These are phyloP conservation scores for Leptobrachium leishanense DNA, from an alignment of 2,113 vertebrate genomes.

Conservation along the genomic window DNA sequence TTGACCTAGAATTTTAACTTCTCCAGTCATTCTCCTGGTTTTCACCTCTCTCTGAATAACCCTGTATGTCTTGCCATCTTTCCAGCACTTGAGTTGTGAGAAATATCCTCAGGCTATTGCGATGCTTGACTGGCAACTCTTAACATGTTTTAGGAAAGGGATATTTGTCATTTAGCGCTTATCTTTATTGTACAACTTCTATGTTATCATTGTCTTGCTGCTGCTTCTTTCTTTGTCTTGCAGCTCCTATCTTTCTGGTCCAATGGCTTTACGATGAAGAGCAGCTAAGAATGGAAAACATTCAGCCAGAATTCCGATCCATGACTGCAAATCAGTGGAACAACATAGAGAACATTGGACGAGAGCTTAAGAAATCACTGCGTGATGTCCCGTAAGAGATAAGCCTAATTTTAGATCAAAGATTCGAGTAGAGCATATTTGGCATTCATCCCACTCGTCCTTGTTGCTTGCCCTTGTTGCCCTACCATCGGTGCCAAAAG, in stretches of 20 bases:
- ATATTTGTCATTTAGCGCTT: no score
- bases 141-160: no score
- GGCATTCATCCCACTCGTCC: background rate
- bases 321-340: constrained; percentile 75
- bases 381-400: constrained; percentile 72
- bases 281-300: constrained; percentile 77
- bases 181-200: no score
- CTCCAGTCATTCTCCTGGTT: no score
- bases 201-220: background rate
- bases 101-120: no score
- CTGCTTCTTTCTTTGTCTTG: constrained; percentile 13
- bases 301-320: constrained; percentile 71
- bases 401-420: constrained; percentile 26
- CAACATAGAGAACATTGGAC: constrained; percentile 76
- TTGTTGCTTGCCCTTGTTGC: background rate
- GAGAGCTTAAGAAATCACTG: constrained; percentile 74
- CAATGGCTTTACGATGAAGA: constrained; percentile 84
- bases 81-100: no score
- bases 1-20: no score
- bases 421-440: background rate
- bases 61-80: no score
- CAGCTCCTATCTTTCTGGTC: constrained; percentile 77
- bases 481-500: background rate
- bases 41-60: no score
- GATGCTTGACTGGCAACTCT: no score